Evolutionary conservation across 2,888 invertebrate genomes (phyloP).

Genomic region (Scelioninae gen. 1): DNA sequence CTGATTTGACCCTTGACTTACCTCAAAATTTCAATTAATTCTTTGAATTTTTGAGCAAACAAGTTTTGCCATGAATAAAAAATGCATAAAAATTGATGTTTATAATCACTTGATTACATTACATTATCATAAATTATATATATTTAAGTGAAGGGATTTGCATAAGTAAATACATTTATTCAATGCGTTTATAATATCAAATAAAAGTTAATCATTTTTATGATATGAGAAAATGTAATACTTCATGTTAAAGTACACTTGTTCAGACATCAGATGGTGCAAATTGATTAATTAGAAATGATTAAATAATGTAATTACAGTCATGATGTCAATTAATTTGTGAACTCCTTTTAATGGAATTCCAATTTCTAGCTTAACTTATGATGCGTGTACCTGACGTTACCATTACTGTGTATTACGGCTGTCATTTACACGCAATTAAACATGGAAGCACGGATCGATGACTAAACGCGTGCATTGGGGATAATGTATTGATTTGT

Average conservation of each 20-base stretch:
- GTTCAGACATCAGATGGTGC: conserved; percentile 1
- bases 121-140: conserved; percentile 2
- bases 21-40: no score
- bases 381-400: conserved; percentile 50
- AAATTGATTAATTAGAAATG: conserved; percentile 30
- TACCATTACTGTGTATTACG: conserved; percentile 26
- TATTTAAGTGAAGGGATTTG: conserved; percentile 10
- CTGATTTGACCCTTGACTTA: no score
- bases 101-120: no score
- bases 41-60: neutral
- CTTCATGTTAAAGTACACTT: neutral
- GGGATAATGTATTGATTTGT: conserved; percentile 5
- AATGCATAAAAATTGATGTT: no score
- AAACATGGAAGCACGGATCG: conserved; percentile 42
- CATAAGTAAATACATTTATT: conserved; percentile 5
- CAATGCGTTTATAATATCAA: neutral
- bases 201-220: neutral
- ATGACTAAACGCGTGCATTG: conserved; percentile 31
- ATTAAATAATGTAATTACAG: conserved; percentile 35
- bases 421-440: conserved; percentile 59
- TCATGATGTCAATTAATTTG: conserved; percentile 38
- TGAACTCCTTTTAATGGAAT: conserved; percentile 46
- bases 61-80: no score
- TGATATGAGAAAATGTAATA: neutral
- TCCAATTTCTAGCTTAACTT: conserved; percentile 55